These are phyloP conservation scores for Hymenochirus boettgeri DNA, from an alignment of 2,113 vertebrate genomes.

Conservation along the genomic window DNA sequence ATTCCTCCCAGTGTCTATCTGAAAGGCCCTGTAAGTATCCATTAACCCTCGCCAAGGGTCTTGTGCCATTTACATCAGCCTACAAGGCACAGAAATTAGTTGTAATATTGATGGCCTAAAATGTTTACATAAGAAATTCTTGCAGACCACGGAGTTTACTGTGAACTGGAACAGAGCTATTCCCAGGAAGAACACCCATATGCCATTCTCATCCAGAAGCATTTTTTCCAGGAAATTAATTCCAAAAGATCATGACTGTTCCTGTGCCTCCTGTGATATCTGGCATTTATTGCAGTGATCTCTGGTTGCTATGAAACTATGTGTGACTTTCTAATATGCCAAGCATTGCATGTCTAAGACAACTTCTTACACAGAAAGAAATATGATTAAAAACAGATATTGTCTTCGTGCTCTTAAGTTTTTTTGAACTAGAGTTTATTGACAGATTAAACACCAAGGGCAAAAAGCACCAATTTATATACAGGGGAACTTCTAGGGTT, in stretches of 20 bases:
- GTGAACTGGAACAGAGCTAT: not conserved
- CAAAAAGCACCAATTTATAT: too few relatives aligned
- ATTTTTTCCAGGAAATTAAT: not conserved
- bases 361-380: too few relatives aligned
- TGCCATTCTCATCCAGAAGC: not conserved
- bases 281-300: not conserved
- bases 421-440: too few relatives aligned
- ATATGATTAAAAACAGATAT: too few relatives aligned
- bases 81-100: not conserved
- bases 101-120: constrained; percentile 7
- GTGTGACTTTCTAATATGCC: too few relatives aligned
- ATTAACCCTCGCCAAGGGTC: not conserved
- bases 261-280: not conserved
- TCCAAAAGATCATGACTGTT: not conserved
- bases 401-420: too few relatives aligned
- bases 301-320: too few relatives aligned
- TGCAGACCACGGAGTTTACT: constrained; percentile 16
- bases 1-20: not conserved
- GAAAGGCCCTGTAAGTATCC: constrained; percentile 4
- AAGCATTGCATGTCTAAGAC: too few relatives aligned
- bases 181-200: constrained; percentile 20
- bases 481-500: too few relatives aligned
- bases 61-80: constrained; percentile 8
- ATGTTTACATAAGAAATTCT: constrained; percentile 12
- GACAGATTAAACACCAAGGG: too few relatives aligned